phyloP scores from a whole-genome alignment of 2,888 invertebrate species.

The Xylota sylvarum region DNA sequence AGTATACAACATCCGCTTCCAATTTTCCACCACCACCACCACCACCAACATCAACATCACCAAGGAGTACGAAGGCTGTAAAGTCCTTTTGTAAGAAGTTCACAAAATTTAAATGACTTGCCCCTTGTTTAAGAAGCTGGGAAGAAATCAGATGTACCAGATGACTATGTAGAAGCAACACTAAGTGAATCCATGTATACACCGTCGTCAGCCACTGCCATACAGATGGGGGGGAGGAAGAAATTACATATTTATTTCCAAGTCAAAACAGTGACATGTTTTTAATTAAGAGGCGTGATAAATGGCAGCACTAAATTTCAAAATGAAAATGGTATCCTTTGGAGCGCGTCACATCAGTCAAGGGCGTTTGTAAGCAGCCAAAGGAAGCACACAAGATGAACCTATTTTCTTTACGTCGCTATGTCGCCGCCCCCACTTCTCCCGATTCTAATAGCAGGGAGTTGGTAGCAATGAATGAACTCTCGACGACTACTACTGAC shows the following conservation, averaged over 20 bases:
- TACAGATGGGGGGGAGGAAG: conserved; percentile 43
- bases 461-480: conserved; percentile 29
- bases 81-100: conserved; percentile 55
- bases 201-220: conserved; percentile 8
- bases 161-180: conserved; percentile 52
- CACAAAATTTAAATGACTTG: conserved; percentile 71
- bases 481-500: conserved; percentile 22
- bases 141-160: conserved; percentile 69
- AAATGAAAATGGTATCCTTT: conserved; percentile 77
- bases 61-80: conserved; percentile 12
- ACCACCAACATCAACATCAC: conserved; percentile 25
- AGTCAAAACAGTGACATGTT: conserved; percentile 80
- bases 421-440: conserved; percentile 6
- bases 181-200: conserved; percentile 64
- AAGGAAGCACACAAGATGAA: conserved; percentile 43
- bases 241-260: conserved; percentile 77
- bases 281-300: conserved; percentile 83
- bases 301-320: conserved; percentile 78
- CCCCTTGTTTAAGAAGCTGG: conserved; percentile 44
- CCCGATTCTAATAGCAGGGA: conserved; percentile 25
- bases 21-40: conserved; percentile 54
- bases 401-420: conserved; percentile 63
- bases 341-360: conserved; percentile 77
- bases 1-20: conserved; percentile 66
- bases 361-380: conserved; percentile 50